phyloP scores from a whole-genome alignment of 2,797 vertebrate species.

The Crocodylus rhombifer region DNA sequence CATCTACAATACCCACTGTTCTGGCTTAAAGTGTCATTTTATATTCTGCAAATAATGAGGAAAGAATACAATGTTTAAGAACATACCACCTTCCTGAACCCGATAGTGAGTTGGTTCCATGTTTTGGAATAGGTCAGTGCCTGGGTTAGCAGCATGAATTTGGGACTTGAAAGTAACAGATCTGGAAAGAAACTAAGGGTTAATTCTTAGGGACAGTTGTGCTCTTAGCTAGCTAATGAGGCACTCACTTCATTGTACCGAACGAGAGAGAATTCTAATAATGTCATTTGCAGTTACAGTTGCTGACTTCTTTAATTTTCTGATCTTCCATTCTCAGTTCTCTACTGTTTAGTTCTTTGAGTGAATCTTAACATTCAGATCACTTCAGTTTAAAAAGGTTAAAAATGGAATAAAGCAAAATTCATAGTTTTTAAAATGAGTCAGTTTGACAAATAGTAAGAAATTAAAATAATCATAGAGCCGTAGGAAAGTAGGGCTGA shows the following conservation, averaged over 20 bases:
- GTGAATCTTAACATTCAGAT: slow-evolving; percentile 31
- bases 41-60: not conserved
- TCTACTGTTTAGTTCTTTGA: not conserved
- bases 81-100: not conserved
- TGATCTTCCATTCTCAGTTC: not conserved
- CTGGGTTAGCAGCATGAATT: not conserved
- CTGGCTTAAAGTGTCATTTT: not conserved
- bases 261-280: slow-evolving; percentile 7
- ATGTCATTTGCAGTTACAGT: not conserved
- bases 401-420: slow-evolving; percentile 45
- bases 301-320: not conserved
- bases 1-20: not conserved
- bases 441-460: slow-evolving; percentile 27
- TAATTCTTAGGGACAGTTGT: not conserved
- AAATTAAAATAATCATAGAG: not conserved
- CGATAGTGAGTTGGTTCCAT: not conserved
- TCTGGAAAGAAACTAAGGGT: not conserved
- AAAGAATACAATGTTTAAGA: not conserved
- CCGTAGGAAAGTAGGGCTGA: too few relatives aligned
- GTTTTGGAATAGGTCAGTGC: not conserved
- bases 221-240: not conserved
- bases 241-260: not conserved
- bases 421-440: slow-evolving; percentile 27
- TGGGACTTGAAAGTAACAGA: not conserved
- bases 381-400: not conserved